phyloP scores from a whole-genome alignment of 2,888 invertebrate genomes.

The Hirtodrosophila confusa region DNA sequence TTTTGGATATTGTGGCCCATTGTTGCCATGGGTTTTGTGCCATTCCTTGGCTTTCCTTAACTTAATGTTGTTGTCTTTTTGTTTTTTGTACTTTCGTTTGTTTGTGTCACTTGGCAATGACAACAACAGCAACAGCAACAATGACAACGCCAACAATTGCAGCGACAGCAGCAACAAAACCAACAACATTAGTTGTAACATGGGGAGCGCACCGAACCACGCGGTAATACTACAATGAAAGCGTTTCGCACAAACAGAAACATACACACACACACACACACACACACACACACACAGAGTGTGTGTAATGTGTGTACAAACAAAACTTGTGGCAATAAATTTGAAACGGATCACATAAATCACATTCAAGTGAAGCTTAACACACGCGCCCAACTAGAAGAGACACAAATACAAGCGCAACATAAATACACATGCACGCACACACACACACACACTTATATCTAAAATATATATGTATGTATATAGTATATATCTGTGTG shows the following conservation, averaged over 20 bases:
- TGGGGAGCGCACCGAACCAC: slow-evolving; percentile 52
- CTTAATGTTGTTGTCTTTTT: slow-evolving; percentile 11
- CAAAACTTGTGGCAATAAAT: slow-evolving; percentile 82
- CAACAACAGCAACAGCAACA: slow-evolving; percentile 44
- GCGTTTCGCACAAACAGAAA: slow-evolving; percentile 51
- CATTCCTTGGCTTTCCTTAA: slow-evolving; percentile 23
- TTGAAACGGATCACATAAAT: slow-evolving; percentile 83
- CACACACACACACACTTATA: slow-evolving; percentile 16
- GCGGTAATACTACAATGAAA: slow-evolving; percentile 69
- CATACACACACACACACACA: slow-evolving; percentile 21
- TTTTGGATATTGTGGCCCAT: slow-evolving; percentile 17
- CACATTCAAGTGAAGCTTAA: slow-evolving; percentile 83
- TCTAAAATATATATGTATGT: not conserved
- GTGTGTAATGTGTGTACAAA: slow-evolving; percentile 50
- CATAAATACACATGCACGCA: slow-evolving; percentile 25
- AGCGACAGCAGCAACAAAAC: slow-evolving; percentile 13
- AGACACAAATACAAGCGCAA: slow-evolving; percentile 52
- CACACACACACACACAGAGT: not conserved
- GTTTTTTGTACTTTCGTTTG: slow-evolving; percentile 54
- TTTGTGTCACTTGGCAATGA: slow-evolving; percentile 64
- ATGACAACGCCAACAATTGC: slow-evolving; percentile 53
- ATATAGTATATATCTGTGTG: slow-evolving; percentile 2
- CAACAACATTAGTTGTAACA: slow-evolving; percentile 49
- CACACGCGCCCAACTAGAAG: slow-evolving; percentile 76
- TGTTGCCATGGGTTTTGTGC: slow-evolving; percentile 30